A percentile compares a stretch with the other conserved stretches of the same genome.
These are phyloP conservation scores for Cephonodes hylas DNA, from an alignment of 2,888 invertebrate species.

Conservation along the genomic window DNA sequence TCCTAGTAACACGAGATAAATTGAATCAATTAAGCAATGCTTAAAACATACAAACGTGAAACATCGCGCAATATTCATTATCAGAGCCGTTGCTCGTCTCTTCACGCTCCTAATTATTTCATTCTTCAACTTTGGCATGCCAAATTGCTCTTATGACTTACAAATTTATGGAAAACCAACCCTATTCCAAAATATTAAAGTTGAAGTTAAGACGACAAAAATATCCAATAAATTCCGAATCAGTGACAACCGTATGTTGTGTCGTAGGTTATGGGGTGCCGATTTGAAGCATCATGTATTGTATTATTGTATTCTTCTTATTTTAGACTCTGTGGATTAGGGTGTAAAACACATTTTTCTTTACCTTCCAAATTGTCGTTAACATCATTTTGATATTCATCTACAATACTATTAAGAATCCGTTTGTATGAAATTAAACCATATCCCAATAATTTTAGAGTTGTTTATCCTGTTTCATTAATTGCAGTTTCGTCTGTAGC, in stretches of 20 bases:
- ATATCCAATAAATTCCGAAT: slow-evolving; percentile 61
- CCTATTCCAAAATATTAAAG: background rate
- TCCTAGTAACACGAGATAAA: background rate
- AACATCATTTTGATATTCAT: background rate
- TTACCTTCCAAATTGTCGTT: background rate
- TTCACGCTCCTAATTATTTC: slow-evolving; percentile 64
- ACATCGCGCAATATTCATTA: slow-evolving; percentile 14
- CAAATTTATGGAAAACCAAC: slow-evolving; percentile 5
- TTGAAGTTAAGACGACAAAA: background rate
- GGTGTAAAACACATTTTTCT: background rate
- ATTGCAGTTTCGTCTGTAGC: slow-evolving; percentile 15
- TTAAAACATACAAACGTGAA: background rate
- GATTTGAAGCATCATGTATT: slow-evolving; percentile 54
- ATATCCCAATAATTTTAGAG: background rate
- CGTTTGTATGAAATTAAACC: background rate
- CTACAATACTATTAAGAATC: background rate
- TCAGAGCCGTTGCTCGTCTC: slow-evolving; percentile 29
- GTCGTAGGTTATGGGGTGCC: slow-evolving; percentile 70
- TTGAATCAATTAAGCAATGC: slow-evolving; percentile 6
- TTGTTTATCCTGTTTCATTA: background rate
- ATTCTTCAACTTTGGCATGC: slow-evolving; percentile 37
- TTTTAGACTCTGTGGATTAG: slow-evolving; percentile 19
- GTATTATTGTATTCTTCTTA: slow-evolving; percentile 17
- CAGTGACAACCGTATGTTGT: slow-evolving; percentile 70
- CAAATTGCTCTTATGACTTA: slow-evolving; percentile 12